Base-by-base conservation (phyloP, 2,888 invertebrate genomes). In the Parapristionchus giblindavisi region DNA sequence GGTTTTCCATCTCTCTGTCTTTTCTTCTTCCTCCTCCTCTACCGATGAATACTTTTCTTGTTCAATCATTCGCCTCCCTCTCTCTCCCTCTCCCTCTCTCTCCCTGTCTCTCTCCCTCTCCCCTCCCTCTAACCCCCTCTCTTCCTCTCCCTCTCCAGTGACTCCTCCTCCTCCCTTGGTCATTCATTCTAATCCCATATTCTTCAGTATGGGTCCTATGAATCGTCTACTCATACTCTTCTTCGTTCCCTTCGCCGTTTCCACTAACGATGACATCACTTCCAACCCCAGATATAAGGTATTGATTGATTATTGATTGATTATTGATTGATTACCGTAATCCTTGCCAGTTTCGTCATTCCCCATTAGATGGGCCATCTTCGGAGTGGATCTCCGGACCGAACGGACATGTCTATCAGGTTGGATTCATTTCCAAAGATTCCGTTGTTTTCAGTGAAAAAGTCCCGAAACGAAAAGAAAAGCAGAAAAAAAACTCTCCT, bases 391-490 rank as follows among this genome's bases (percentile, higher is more conserved):
- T 73, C 29, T 29, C 48, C 24, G 73, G 73, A 11, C 73, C 73
- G 34, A 54, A 61, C 36, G 51, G 73, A 34, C 51, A 48, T 48
- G 34, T 73, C 24, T 73, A 73, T 58, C 84, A 85, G 75, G 84
- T 85, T 66, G 52, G 52, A 52, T n/a, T n/a, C n/a, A n/a, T n/a
- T n/a, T n/a, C n/a, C n/a, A n/a, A n/a, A n/a, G n/a, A n/a, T 48
- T 48, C 21, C 21, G 14, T 21, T 11, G 21, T 48, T 48, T 14
- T 48, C 21, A 48, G 48, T 48, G 48, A 21, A 11, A 48, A 21
- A 48, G 48, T 21, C 48, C 11, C 11, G 48, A 14, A 21, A 48
- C 48, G n/a, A 48, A 48, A 48, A 48, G 48, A 11, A 21, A 48
- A 21, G 48, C 48, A 48, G n/a, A n/a, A n/a, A n/a, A n/a, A n/a